Conservation (phyloP, 2,888 invertebrate genomes). For the Limnephilus rhombicus region DNA sequence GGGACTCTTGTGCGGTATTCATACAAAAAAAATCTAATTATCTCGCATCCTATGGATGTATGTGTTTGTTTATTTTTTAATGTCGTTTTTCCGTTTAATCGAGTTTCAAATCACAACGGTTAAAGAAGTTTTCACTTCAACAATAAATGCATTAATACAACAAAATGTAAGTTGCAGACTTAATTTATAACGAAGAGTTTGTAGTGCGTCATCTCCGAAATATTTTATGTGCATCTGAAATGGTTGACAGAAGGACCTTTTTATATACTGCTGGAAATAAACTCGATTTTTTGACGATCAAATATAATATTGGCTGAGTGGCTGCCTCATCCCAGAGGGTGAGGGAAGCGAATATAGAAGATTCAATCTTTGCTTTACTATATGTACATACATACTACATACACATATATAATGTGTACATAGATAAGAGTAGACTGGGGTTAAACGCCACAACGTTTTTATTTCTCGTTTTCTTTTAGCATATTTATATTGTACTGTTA, state of each 20-base stretch:
- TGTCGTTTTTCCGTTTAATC: too few species aligned
- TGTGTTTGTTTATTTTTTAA: too few species aligned
- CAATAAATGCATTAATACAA: too few species aligned
- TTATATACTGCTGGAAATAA: background rate
- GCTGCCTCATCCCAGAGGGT: background rate
- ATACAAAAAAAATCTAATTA: too few species aligned
- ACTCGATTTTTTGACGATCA: background rate
- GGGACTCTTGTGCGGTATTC: too few species aligned
- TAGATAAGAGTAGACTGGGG: background rate
- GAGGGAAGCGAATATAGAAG: background rate
- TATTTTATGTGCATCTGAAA: background rate
- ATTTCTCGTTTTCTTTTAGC: too few species aligned
- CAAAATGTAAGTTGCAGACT: too few species aligned
- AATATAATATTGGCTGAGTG: background rate
- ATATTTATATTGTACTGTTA: too few species aligned
- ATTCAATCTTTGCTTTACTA: slow-evolving; percentile 1
- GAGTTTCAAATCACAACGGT: too few species aligned
- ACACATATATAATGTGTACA: background rate
- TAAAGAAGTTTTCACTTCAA: too few species aligned
- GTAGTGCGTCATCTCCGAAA: background rate
- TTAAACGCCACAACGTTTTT: background rate
- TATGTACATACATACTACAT: background rate
- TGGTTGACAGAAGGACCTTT: background rate
- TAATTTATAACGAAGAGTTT: background rate
- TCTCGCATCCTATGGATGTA: too few species aligned